Evolutionary conservation across 2,888 invertebrate species (phyloP).

Genomic region (Euzetes globulus): DNA sequence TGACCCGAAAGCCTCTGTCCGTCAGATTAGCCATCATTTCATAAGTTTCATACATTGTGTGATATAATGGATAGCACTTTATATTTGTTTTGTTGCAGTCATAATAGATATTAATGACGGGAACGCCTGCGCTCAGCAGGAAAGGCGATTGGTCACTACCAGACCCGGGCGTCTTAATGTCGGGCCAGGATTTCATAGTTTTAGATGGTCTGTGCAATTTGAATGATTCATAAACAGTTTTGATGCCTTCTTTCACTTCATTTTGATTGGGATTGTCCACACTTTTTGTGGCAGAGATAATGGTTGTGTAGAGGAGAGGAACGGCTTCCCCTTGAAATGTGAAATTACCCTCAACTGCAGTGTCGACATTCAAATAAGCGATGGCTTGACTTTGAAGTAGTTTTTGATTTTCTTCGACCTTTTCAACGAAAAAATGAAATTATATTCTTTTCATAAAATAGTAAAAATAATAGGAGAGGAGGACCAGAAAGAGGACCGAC

Average conservation of each 20-base stretch:
- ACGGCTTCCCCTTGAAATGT: constrained; percentile 39
- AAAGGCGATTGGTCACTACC: not conserved
- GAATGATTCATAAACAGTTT: not conserved
- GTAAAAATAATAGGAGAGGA: not conserved
- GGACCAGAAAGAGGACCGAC: not conserved
- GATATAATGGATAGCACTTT: constrained; percentile 42
- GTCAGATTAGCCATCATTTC: constrained; percentile 45
- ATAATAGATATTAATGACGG: not conserved
- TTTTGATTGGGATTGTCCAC: constrained; percentile 38
- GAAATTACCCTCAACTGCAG: constrained; percentile 39
- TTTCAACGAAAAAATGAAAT: too few species aligned
- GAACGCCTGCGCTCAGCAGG: not conserved
- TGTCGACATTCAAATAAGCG: constrained; percentile 42
- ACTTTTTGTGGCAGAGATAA: constrained; percentile 40
- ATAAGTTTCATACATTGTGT: constrained; percentile 48
- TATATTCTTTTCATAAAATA: too few species aligned
- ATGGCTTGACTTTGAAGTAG: constrained; percentile 40
- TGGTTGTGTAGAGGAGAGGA: constrained; percentile 40
- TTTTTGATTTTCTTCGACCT: constrained; percentile 40
- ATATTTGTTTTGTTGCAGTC: not conserved
- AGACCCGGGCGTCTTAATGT: not conserved
- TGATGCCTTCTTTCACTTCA: not conserved
- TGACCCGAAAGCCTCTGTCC: constrained; percentile 45
- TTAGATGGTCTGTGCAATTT: not conserved
- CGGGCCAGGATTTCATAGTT: not conserved